Conservation (phyloP, 1,140 invertebrate genomes). For the Nomia melanderi region DNA sequence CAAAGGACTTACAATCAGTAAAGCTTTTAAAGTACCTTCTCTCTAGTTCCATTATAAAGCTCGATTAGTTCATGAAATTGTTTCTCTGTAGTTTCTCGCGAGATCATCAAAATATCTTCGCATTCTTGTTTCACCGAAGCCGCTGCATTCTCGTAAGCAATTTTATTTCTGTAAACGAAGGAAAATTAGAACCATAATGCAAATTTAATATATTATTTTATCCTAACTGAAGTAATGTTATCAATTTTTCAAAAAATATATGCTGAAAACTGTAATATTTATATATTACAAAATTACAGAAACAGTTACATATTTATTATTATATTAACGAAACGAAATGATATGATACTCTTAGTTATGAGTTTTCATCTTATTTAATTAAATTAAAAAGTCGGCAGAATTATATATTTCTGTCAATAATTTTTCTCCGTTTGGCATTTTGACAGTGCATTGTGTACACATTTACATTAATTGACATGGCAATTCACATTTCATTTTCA, state of each 20-base stretch:
- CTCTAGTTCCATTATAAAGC: slow-evolving; percentile 56
- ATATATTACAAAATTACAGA: too few species aligned
- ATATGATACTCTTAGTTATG: too few species aligned
- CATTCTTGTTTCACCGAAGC: slow-evolving; percentile 63
- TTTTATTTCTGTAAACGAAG: slow-evolving; percentile 56
- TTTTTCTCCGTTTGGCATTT: neutral
- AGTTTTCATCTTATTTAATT: too few species aligned
- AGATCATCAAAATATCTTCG: slow-evolving; percentile 62
- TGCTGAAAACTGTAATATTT: neutral
- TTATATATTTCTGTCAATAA: too few species aligned
- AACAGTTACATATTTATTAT: too few species aligned
- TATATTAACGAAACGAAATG: too few species aligned
- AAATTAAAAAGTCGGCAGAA: too few species aligned
- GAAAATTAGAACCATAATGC: neutral
- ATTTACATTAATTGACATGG: neutral
- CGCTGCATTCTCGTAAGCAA: slow-evolving; percentile 47
- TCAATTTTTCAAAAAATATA: too few species aligned
- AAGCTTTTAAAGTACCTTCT: slow-evolving; percentile 52
- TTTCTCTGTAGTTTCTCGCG: slow-evolving; percentile 64
- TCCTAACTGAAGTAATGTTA: too few species aligned
- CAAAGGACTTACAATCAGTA: neutral
- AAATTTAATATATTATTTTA: too few species aligned
- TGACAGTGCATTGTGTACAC: too few species aligned
- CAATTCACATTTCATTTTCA: neutral
- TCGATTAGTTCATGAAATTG: slow-evolving; percentile 62